Evolutionary conservation across 2,797 vertebrate species (phyloP), one percentile per base, ranked within the genome.

Genomic region (Aplochiton taeniatus): DNA sequence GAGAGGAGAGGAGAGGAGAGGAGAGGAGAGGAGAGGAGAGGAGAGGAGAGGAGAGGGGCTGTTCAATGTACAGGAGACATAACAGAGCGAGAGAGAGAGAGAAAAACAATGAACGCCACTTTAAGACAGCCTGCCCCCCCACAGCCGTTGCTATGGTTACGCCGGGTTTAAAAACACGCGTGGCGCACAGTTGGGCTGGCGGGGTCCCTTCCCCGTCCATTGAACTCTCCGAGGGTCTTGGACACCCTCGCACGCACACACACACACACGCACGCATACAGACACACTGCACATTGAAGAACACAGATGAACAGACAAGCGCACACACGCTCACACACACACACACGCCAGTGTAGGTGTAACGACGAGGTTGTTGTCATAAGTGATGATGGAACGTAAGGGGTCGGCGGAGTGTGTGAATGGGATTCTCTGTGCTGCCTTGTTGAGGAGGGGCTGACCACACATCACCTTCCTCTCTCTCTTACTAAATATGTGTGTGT

Each of bases 401-500:
- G 52, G 49, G 31, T 63, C 4, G 63, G 68, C 9, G 67, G 74
- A 4, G 70, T 44, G 53, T 74, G 73, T 89, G 84, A 89, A 90
- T 86, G 80, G 82, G 73, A 88, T 87, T 88, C 87, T 89, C 75
- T 89, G 87, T 89, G 8, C 63, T 80, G 70, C 70, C 55, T 63
- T n/a, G 4, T 9, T 20, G 14, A 17, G 45, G 63, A 49, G 47
- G 83, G 78, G 78, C 58, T 79, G 85, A 85, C 85, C 80, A 85
- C 87, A 88, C 89, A 86, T 84, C 81, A 83, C 82, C 84, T 81
- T 82, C 77, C 79, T 84, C 81, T 83, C 72, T 67, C 71, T 61
- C 64, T 20, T 42, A 12, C 19, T 44, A 19, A 17, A 61, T 48
- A 17, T 19, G 45, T 60, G 45, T 58, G 51, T 53, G 54, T 42